Percentiles rank a stretch among this genome's conserved stretches.
phyloP scores from a whole-genome alignment of 1,140 invertebrate genomes.

The Drosophila ogumai region DNA sequence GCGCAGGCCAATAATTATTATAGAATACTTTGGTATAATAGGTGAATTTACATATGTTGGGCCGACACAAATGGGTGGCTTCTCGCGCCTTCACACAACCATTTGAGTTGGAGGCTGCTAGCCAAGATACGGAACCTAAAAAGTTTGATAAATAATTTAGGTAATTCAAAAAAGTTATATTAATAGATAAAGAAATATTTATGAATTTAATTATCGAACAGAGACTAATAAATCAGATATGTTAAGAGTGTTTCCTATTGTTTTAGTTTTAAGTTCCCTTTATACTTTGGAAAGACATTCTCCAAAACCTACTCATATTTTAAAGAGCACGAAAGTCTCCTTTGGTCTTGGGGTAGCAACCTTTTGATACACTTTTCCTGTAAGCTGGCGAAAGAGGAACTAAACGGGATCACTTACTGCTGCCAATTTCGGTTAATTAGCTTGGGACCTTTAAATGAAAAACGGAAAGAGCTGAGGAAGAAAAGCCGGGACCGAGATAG shows the following conservation, averaged over 20 bases:
- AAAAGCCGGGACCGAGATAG: constrained; percentile 3
- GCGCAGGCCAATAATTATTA: constrained; percentile 35
- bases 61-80: constrained; percentile 9
- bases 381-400: constrained; percentile 32
- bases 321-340: background rate
- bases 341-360: background rate
- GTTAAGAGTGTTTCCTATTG: background rate
- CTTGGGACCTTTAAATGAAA: constrained; percentile 29
- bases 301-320: background rate
- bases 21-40: constrained; percentile 47
- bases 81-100: background rate
- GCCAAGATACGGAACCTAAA: background rate
- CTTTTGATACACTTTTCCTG: constrained; percentile 58
- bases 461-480: constrained; percentile 1
- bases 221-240: no score
- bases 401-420: constrained; percentile 18
- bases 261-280: background rate
- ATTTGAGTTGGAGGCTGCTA: background rate
- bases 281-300: background rate
- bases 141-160: background rate
- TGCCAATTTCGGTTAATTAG: constrained; percentile 56
- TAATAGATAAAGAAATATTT: no score
- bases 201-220: background rate
- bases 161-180: background rate
- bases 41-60: constrained; percentile 36